Conservation (phyloP, 2,113 vertebrate species). For the Antechinus flavipes region DNA sequence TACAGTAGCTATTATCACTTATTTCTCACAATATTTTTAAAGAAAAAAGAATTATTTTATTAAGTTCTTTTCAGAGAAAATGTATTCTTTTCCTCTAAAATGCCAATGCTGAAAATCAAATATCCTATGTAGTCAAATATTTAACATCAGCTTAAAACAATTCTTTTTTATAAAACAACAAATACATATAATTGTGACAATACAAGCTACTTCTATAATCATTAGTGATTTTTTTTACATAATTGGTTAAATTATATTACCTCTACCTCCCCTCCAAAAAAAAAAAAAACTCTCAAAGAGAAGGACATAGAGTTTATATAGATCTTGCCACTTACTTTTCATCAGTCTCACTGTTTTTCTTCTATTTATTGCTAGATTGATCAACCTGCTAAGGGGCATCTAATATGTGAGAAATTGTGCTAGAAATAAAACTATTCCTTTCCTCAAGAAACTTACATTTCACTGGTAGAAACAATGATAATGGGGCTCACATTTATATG, state of each 20-base stretch:
- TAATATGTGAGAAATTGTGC: background rate
- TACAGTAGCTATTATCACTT: background rate
- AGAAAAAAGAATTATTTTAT: slow-evolving; percentile 25
- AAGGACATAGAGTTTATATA: slow-evolving; percentile 22
- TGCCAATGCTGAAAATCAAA: background rate
- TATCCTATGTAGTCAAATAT: background rate
- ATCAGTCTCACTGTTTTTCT: background rate
- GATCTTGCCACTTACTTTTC: background rate
- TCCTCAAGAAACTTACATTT: background rate
- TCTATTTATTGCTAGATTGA: background rate
- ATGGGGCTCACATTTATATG: too few species aligned
- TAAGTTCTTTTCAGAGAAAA: slow-evolving; percentile 25
- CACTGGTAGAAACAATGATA: background rate
- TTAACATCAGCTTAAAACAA: background rate
- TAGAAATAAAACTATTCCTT: background rate
- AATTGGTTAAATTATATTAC: slow-evolving; percentile 19
- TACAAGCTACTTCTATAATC: background rate
- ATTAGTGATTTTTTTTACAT: slow-evolving; percentile 7
- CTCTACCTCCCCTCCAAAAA: background rate
- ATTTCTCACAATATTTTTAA: slow-evolving; percentile 60
- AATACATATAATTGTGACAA: background rate
- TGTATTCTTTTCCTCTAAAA: background rate
- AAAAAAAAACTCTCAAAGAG: slow-evolving; percentile 7
- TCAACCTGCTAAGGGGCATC: background rate
- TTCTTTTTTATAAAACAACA: background rate